Percentiles rank a stretch among this genome's conserved stretches.
Evolutionary conservation across 1,140 invertebrate genomes (phyloP).

Genomic region (Rhysida immarginata): DNA sequence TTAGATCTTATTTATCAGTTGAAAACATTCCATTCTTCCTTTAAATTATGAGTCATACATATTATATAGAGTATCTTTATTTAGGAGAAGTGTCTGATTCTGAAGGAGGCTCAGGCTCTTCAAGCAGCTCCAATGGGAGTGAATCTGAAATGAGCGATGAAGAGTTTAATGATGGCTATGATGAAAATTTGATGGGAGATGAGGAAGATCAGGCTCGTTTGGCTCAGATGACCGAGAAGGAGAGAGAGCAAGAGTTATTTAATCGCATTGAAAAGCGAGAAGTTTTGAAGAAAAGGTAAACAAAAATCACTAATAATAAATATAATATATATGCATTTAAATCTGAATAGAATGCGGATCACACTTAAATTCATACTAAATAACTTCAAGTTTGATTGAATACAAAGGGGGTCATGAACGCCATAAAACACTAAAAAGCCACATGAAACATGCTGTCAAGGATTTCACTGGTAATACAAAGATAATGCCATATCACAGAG

Average conservation of each 20-base stretch:
- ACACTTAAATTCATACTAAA: too few species aligned
- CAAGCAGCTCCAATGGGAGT: constrained; percentile 29
- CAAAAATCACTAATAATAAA: too few species aligned
- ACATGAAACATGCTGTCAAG: too few species aligned
- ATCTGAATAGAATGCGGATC: too few species aligned
- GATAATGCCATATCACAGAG: too few species aligned
- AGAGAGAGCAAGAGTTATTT: constrained; percentile 91
- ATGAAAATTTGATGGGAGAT: constrained; percentile 94
- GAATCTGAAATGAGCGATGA: constrained; percentile 37
- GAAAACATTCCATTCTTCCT: constrained; percentile 11
- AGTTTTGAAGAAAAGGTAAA: constrained; percentile 67
- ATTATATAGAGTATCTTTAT: neutral
- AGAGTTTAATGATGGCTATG: constrained; percentile 69
- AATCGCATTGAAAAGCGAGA: constrained; percentile 88
- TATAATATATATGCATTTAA: too few species aligned
- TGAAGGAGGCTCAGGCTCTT: neutral
- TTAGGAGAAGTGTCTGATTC: constrained; percentile 9
- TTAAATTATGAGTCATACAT: neutral
- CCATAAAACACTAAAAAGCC: too few species aligned
- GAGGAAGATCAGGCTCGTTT: constrained; percentile 79
- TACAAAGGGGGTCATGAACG: too few species aligned
- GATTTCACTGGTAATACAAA: too few species aligned
- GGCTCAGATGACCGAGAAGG: constrained; percentile 88
- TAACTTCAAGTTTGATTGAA: too few species aligned
- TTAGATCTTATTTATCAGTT: constrained; percentile 11